These are phyloP conservation scores for Brachylomia viminalis DNA, from an alignment of 2,888 invertebrate genomes.

Conservation along the genomic window DNA sequence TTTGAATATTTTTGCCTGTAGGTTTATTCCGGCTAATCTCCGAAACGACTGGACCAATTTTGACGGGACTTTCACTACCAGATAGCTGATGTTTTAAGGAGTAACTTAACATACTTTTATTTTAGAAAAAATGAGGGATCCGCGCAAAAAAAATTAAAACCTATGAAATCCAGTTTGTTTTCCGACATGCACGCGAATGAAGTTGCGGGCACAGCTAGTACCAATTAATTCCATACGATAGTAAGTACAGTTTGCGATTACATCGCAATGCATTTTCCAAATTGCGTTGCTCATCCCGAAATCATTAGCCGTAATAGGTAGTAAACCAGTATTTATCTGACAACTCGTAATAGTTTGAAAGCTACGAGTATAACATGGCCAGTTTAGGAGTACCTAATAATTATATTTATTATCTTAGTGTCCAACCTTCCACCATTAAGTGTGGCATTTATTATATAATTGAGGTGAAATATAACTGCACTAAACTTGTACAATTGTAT, in stretches of 20 bases:
- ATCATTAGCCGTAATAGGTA: slow-evolving; percentile 21
- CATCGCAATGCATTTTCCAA: slow-evolving; percentile 16
- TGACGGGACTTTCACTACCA: no score
- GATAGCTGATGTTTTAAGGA: no score
- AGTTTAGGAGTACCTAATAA: slow-evolving; percentile 28
- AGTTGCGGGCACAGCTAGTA: no score
- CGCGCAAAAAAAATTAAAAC: no score
- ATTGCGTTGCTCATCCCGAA: slow-evolving; percentile 10
- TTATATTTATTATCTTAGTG: slow-evolving; percentile 29
- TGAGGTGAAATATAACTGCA: slow-evolving; percentile 46
- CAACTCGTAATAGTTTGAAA: slow-evolving; percentile 31
- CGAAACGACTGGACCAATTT: no score
- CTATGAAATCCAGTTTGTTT: no score
- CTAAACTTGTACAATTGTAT: slow-evolving; percentile 34
- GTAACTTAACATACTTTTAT: no score
- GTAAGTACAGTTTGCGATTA: background rate
- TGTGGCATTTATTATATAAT: slow-evolving; percentile 55
- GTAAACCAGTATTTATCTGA: slow-evolving; percentile 27
- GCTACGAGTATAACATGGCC: slow-evolving; percentile 3
- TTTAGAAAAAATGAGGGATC: no score
- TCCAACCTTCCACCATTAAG: slow-evolving; percentile 26
- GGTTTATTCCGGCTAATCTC: no score
- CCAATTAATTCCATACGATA: background rate
- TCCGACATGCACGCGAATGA: no score
- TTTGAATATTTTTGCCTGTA: no score